Base-by-base conservation (phyloP, 2,113 vertebrate species). In the Halichoeres trimaculatus region DNA sequence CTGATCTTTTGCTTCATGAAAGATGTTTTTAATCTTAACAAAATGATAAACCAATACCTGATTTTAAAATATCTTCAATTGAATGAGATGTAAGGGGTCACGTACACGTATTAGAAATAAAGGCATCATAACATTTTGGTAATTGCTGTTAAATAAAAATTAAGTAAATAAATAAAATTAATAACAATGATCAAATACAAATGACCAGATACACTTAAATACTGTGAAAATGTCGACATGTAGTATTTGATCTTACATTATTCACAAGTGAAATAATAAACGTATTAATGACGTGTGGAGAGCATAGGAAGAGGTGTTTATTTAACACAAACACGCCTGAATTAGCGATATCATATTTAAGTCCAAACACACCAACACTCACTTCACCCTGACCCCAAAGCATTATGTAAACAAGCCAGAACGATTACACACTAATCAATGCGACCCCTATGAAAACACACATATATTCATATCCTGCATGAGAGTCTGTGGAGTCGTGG, bases 391-490 rank as follows among this genome's bases (percentile, higher is more conserved):
- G 62, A 82, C 64, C 57, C 47, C 47, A 63, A 63, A 76, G 48
- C 43, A 59, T 55, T 16, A 48, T 36, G 54, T 81, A 77, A 83
- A 77, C 59, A 79, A 66, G 66, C 62, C 69, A 57, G 35, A 56
- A 66, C 54, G 38, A 43, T 72, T 71, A 51, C 43, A 59, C 40
- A 67, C 59, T 74, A 69, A 90, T 87, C 69, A 80, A 62, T 84
- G 62, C 53, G 53, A 54, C 19, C 50, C 34, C 24, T 53, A 45
- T 53, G 51, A 65, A 78, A 45, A 61, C 60, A 64, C 51, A 50
- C 67, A 40, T 26, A 41, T 4, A 51, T 55, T 19, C 59, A 80
- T 34, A 51, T 40, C 54, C 11, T 24, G 4, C 45, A 36, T 53
- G 50, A 41, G 64, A 63, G 40, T 41, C 66, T 35, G 34, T 12